A percentile compares a stretch with the other conserved stretches of the same genome.
Evolutionary conservation across 2,797 vertebrate genomes (phyloP).

Genomic region (Myiothlypis chrysogaster): DNA sequence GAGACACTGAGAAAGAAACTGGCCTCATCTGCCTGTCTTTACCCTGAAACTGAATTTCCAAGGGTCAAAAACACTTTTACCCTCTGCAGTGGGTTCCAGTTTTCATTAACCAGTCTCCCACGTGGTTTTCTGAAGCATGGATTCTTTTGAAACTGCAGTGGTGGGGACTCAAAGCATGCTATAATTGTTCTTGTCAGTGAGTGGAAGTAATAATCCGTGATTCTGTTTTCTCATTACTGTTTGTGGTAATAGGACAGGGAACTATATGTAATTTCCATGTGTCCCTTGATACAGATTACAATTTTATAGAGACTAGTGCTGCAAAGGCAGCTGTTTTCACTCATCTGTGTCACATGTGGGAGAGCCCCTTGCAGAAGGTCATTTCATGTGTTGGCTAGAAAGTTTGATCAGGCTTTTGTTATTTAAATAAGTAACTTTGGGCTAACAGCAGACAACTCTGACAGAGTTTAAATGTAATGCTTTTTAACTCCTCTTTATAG

Average conservation of each 20-base stretch:
- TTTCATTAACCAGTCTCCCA: not conserved
- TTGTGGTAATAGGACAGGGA: constrained; percentile 26
- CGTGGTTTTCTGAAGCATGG: not conserved
- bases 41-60: not conserved
- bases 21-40: not conserved
- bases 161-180: not conserved
- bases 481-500: not conserved
- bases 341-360: not conserved
- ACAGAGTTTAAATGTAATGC: not conserved
- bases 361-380: constrained; percentile 19
- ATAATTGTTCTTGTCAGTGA: not conserved
- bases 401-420: not conserved
- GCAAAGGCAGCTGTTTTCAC: constrained; percentile 10
- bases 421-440: not conserved
- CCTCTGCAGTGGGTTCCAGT: not conserved
- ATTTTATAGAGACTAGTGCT: not conserved
- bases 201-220: not conserved
- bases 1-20: not conserved
- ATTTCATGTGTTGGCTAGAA: not conserved
- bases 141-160: not conserved
- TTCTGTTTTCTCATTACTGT: constrained; percentile 57
- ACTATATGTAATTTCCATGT: constrained; percentile 39
- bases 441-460: not conserved
- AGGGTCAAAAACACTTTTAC: not conserved
- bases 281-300: constrained; percentile 42